Percentiles rank a stretch among this genome's conserved stretches.
Evolutionary conservation across 1,140 invertebrate genomes (phyloP).

Genomic region (Procambarus virginalis): DNA sequence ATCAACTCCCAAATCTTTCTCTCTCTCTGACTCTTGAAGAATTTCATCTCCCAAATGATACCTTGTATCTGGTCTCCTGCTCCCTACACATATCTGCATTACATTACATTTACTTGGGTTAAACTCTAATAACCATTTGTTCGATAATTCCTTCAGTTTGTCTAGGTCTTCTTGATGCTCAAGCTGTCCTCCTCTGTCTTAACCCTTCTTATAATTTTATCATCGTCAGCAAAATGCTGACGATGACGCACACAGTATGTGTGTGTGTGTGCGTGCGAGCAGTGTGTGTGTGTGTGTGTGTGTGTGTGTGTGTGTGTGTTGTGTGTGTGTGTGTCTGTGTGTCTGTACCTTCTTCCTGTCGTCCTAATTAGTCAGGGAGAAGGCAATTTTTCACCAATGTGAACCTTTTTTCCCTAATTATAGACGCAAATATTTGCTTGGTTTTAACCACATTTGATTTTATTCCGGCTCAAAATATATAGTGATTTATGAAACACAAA

Average conservation of each 20-base stretch:
- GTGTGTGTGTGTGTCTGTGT: no score
- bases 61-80: no score
- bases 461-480: background rate
- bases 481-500: background rate
- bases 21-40: no score
- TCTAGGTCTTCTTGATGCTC: no score
- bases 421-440: slow-evolving; percentile 30
- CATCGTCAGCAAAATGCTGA: background rate
- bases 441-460: background rate
- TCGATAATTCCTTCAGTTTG: no score
- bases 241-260: background rate
- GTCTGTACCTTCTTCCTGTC: background rate
- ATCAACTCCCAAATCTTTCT: no score
- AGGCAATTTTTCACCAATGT: background rate
- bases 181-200: no score
- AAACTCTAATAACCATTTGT: no score
- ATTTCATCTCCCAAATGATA: no score
- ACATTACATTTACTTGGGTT: no score
- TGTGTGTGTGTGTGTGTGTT: background rate
- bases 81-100: no score
- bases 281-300: background rate
- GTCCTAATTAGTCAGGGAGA: slow-evolving; percentile 1
- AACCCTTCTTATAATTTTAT: no score
- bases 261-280: background rate
- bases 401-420: slow-evolving; percentile 6